Percentiles rank a stretch among this genome's conserved stretches.
phyloP scores from a whole-genome alignment of 2,113 vertebrate species.

The Probosciger aterrimus region DNA sequence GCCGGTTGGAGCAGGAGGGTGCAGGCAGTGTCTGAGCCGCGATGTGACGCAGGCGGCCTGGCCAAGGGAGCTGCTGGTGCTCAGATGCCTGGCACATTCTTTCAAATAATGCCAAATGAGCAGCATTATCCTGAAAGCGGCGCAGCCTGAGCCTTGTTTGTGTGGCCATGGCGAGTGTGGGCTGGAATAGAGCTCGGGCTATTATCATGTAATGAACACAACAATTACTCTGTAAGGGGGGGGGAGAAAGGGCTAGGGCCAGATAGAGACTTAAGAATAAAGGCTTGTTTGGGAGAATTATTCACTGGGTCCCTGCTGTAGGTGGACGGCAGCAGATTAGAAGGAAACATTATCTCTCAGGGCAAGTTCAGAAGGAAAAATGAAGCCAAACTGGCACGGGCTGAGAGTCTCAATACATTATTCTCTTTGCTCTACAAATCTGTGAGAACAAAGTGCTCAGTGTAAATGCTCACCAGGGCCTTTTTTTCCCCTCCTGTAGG shows the following conservation, averaged over 20 bases:
- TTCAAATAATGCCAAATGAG: conserved; percentile 16
- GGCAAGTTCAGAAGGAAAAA: conserved; percentile 74
- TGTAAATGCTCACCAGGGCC: conserved; percentile 72
- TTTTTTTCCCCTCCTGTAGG: conserved; percentile 69
- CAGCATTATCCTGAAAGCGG: conserved; percentile 10
- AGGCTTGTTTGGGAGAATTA: conserved; percentile 80
- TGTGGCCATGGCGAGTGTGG: conserved; percentile 55
- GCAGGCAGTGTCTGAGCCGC: neutral
- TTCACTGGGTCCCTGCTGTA: conserved; percentile 72
- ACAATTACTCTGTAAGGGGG: conserved; percentile 40
- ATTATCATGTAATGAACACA: conserved; percentile 49
- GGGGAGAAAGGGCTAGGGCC: conserved; percentile 27
- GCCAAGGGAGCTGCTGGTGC: neutral
- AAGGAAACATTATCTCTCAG: conserved; percentile 86
- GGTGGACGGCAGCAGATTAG: conserved; percentile 81
- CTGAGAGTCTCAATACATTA: conserved; percentile 74
- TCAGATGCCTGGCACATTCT: conserved; percentile 12
- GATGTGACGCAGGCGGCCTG: neutral
- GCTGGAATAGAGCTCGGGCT: conserved; percentile 28
- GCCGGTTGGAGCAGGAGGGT: neutral
- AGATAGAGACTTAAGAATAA: conserved; percentile 61
- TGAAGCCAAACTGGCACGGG: conserved; percentile 69
- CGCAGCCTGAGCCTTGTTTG: conserved; percentile 7
- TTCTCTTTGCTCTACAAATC: conserved; percentile 74
- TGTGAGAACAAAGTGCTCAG: conserved; percentile 83